Evolutionary conservation across 2,888 invertebrate species (phyloP).

Genomic region (Drosophila nr. fundita): DNA sequence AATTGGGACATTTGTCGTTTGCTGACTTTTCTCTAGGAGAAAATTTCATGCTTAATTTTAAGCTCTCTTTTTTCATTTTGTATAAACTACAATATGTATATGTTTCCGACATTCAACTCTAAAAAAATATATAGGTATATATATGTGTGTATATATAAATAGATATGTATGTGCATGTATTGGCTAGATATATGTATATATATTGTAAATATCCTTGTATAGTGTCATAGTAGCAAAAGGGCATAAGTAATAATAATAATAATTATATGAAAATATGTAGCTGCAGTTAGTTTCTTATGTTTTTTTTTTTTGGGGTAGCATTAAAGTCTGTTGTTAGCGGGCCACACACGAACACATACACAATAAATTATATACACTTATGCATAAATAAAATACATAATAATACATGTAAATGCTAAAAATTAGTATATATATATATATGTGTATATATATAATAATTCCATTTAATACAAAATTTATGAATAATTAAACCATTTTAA

Average conservation of each 20-base stretch:
- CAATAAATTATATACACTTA: constrained; percentile 64
- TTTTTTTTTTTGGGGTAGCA: constrained; percentile 11
- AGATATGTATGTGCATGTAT: constrained; percentile 50
- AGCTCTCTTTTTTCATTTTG: constrained; percentile 46
- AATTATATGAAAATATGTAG: constrained; percentile 20
- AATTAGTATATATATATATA: constrained; percentile 51
- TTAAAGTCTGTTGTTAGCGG: constrained; percentile 46
- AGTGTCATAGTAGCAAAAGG: constrained; percentile 60
- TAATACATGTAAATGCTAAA: constrained; percentile 62
- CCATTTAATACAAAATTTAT: constrained; percentile 67
- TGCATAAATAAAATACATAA: constrained; percentile 66
- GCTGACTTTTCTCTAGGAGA: constrained; percentile 63
- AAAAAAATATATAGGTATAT: constrained; percentile 45
- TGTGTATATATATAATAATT: constrained; percentile 51
- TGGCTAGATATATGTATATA: constrained; percentile 28
- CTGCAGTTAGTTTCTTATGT: constrained; percentile 33
- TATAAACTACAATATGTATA: constrained; percentile 54
- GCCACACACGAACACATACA: constrained; percentile 57
- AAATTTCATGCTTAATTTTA: constrained; percentile 53
- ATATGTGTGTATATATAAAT: constrained; percentile 22
- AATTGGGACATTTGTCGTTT: constrained; percentile 66
- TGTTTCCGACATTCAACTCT: constrained; percentile 52
- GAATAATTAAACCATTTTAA: constrained; percentile 72
- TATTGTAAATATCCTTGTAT: constrained; percentile 51
- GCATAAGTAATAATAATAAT: constrained; percentile 32